A percentile compares a stretch with the other conserved stretches of the same genome.
Conservation (phyloP, 1,140 invertebrate genomes). For the Eubasilissa regina region DNA sequence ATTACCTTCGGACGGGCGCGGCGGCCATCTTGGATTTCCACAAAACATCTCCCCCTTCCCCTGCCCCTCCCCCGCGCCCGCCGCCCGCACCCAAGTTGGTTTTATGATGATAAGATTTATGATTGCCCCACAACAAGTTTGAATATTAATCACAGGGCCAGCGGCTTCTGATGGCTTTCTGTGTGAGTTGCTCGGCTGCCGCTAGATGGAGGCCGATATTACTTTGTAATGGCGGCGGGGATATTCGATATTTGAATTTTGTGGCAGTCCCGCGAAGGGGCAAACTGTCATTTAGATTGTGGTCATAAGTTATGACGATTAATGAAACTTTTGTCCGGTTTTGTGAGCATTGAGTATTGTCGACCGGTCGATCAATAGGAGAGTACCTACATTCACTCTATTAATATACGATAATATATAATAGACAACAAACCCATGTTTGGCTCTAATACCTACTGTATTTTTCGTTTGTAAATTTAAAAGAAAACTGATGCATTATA, state of each 20-base stretch:
- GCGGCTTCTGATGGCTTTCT: constrained; percentile 57
- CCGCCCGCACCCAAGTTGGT: constrained; percentile 46
- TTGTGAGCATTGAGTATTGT: too few relatives aligned
- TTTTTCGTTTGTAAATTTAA: too few relatives aligned
- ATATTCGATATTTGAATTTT: too few relatives aligned
- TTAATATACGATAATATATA: too few relatives aligned
- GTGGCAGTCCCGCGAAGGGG: neutral
- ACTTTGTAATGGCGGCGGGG: constrained; percentile 19
- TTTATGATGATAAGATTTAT: constrained; percentile 62
- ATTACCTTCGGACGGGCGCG: neutral
- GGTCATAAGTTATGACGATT: neutral
- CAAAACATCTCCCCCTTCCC: constrained; percentile 6
- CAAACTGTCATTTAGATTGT: constrained; percentile 1
- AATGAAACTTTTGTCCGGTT: too few relatives aligned
- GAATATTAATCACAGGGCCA: constrained; percentile 60
- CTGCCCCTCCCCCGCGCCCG: neutral
- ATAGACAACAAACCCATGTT: too few relatives aligned
- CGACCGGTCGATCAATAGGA: too few relatives aligned
- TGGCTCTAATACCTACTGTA: too few relatives aligned
- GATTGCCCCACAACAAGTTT: constrained; percentile 60
- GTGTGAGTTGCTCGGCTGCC: constrained; percentile 2
- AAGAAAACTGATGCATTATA: too few relatives aligned
- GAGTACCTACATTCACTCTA: too few relatives aligned
- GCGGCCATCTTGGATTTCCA: constrained; percentile 41
- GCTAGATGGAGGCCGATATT: constrained; percentile 13